Percentiles rank a stretch among this genome's conserved stretches.
Conservation (phyloP, 1,140 invertebrate genomes). For the Mya arenaria region DNA sequence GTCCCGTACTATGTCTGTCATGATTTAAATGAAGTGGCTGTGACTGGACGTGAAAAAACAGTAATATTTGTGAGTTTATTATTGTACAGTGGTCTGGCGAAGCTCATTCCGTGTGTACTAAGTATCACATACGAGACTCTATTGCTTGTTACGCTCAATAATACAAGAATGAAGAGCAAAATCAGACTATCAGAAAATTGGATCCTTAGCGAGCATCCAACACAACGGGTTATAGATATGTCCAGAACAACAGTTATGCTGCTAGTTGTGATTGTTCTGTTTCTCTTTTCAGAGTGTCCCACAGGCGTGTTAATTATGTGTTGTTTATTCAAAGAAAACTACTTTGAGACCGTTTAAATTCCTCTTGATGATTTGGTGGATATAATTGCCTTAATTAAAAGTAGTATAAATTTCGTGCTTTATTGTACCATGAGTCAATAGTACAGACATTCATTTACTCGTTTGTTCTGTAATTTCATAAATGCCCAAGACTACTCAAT, state of each 20-base stretch:
- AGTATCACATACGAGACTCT: slow-evolving; percentile 81
- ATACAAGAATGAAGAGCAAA: slow-evolving; percentile 78
- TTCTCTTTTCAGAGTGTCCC: slow-evolving; percentile 93
- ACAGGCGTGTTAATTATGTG: slow-evolving; percentile 82
- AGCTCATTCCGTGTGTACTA: slow-evolving; percentile 81
- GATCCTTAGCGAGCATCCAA: slow-evolving; percentile 11
- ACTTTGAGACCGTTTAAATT: slow-evolving; percentile 76
- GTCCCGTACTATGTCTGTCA: slow-evolving; percentile 86
- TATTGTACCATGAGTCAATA: slow-evolving; percentile 97
- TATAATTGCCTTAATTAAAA: slow-evolving; percentile 93
- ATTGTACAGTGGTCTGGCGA: slow-evolving; percentile 75
- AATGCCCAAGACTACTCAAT: too few relatives aligned
- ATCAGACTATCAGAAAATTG: slow-evolving; percentile 66
- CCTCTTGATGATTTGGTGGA: slow-evolving; percentile 94
- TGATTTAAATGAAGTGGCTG: slow-evolving; percentile 37
- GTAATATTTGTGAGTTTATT: slow-evolving; percentile 72
- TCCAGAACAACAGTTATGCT: slow-evolving; percentile 95
- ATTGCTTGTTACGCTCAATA: slow-evolving; percentile 77
- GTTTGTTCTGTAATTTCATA: slow-evolving; percentile 83
- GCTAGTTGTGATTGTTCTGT: slow-evolving; percentile 91
- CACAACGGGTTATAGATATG: slow-evolving; percentile 85
- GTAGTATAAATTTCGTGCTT: slow-evolving; percentile 94
- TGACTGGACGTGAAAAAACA: slow-evolving; percentile 42
- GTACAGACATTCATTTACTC: slow-evolving; percentile 91
- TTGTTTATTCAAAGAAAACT: slow-evolving; percentile 66